Percentiles rank a stretch among this genome's conserved stretches.
Evolutionary conservation across 2,888 invertebrate species (phyloP).

Genomic region (Hypsopygia costalis): DNA sequence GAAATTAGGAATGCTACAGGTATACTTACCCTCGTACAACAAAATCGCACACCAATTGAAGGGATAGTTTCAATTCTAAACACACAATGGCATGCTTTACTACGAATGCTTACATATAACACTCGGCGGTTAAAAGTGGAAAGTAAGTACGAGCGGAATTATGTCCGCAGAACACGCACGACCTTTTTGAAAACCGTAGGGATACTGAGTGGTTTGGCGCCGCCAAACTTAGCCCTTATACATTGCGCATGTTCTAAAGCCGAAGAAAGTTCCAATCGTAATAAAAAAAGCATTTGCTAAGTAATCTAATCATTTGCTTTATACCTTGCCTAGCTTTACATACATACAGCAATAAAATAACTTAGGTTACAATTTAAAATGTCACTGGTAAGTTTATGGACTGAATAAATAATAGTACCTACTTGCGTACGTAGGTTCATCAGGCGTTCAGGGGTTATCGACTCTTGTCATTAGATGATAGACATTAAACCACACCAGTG

Average conservation of each 20-base stretch:
- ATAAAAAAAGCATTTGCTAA: no score
- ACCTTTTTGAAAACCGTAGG: conserved; percentile 40
- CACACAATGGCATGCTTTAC: conserved; percentile 68
- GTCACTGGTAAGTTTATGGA: no score
- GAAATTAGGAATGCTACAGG: conserved; percentile 41
- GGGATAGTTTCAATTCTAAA: conserved; percentile 52
- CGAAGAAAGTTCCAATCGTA: background rate
- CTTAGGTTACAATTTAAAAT: no score
- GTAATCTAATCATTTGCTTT: no score
- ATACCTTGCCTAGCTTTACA: no score
- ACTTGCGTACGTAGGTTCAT: no score
- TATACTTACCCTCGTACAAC: conserved; percentile 60
- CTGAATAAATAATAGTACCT: no score
- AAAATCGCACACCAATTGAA: conserved; percentile 59
- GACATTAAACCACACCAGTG: no score
- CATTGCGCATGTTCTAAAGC: conserved; percentile 38
- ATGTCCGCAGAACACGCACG: conserved; percentile 38
- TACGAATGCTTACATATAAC: conserved; percentile 74
- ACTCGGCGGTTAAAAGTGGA: conserved; percentile 51
- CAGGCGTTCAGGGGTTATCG: no score
- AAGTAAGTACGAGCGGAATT: conserved; percentile 41
- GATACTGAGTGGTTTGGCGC: conserved; percentile 38
- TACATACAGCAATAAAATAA: no score
- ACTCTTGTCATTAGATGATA: no score
- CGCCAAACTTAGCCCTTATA: conserved; percentile 32